Conservation (phyloP, 2,888 invertebrate species). For the Fragum sueziense region DNA sequence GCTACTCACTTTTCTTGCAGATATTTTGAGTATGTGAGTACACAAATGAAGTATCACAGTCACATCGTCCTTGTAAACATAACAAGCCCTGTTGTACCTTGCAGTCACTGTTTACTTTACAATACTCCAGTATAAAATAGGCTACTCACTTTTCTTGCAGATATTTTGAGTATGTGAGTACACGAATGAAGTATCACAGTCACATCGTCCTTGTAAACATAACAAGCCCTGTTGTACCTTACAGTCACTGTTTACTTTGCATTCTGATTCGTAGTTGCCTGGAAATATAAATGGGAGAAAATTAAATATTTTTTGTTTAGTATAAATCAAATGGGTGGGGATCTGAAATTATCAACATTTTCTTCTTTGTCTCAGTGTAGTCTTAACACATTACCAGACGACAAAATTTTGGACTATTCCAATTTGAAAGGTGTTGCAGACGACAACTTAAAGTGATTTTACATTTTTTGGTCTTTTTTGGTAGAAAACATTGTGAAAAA, state of each 20-base stretch:
- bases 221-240: constrained; percentile 32
- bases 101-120: constrained; percentile 52
- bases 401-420: no score
- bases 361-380: no score
- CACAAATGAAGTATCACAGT: constrained; percentile 39
- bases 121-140: no score
- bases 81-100: constrained; percentile 30
- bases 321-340: no score
- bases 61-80: constrained; percentile 36
- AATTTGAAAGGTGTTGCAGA: no score
- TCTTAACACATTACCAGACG: no score
- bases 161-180: constrained; percentile 31
- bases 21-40: constrained; percentile 31
- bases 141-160: constrained; percentile 53
- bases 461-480: no score
- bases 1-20: constrained; percentile 53
- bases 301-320: no score
- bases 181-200: constrained; percentile 31
- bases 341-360: no score
- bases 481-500: no score
- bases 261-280: constrained; percentile 41
- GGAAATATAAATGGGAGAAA: no score
- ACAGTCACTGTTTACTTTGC: constrained; percentile 53
- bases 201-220: constrained; percentile 34
- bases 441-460: no score